phyloP scores from a whole-genome alignment of 1,140 invertebrate genomes.

The Cherax quadricarinatus region DNA sequence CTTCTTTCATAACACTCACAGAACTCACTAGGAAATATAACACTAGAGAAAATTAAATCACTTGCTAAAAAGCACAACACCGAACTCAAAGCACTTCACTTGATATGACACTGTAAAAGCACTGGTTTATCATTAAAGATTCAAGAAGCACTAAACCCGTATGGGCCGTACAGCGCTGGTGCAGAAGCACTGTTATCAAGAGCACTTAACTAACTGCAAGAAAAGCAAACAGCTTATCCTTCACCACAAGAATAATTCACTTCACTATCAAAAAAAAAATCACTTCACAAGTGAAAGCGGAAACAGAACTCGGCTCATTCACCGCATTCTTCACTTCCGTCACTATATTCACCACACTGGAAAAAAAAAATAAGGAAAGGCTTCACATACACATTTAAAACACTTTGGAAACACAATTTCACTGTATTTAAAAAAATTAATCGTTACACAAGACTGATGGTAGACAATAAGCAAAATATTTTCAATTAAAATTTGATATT shows the following conservation, averaged over 20 bases:
- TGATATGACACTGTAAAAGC: conserved; percentile 54
- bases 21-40: conserved; percentile 32
- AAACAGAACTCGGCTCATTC: conserved; percentile 24
- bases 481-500: not conserved
- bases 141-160: too few relatives aligned
- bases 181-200: conserved; percentile 29
- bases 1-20: conserved; percentile 71
- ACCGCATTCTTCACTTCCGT: conserved; percentile 35
- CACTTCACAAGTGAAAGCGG: conserved; percentile 55
- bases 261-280: conserved; percentile 37
- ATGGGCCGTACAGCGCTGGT: too few relatives aligned
- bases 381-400: conserved; percentile 62
- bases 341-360: conserved; percentile 66
- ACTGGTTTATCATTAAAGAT: not conserved
- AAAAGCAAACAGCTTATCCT: conserved; percentile 60
- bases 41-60: conserved; percentile 17
- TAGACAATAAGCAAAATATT: not conserved
- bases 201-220: conserved; percentile 45
- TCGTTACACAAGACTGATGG: conserved; percentile 42
- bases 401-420: conserved; percentile 37
- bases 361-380: not conserved
- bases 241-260: conserved; percentile 51
- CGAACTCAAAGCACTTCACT: conserved; percentile 8
- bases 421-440: conserved; percentile 27
- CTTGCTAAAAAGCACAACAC: conserved; percentile 46